A percentile compares a stretch with the other conserved stretches of the same genome.
Evolutionary conservation across 2,797 vertebrate genomes (phyloP).

Genomic region (Craterocephalus amniculus): DNA sequence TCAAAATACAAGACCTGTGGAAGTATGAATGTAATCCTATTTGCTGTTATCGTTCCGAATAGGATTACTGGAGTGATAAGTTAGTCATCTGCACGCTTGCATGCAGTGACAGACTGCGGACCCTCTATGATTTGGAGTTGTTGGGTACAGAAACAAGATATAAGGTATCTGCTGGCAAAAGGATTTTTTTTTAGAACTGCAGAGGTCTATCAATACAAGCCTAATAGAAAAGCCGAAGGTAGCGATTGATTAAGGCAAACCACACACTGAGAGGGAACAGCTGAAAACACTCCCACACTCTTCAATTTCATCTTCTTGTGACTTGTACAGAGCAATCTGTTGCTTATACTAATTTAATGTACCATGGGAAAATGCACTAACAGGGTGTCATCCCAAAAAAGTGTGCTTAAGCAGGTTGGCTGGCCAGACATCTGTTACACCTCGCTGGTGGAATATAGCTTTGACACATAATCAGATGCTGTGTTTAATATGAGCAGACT

Average conservation of each 20-base stretch:
- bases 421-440: slow-evolving; percentile 76
- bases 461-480: slow-evolving; percentile 71
- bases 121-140: slow-evolving; percentile 36
- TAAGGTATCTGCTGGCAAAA: slow-evolving; percentile 39
- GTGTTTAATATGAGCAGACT: slow-evolving; percentile 67
- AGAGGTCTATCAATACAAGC: slow-evolving; percentile 21
- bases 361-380: slow-evolving; percentile 58
- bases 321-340: slow-evolving; percentile 55
- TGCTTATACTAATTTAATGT: slow-evolving; percentile 46
- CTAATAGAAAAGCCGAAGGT: slow-evolving; percentile 48
- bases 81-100: slow-evolving; percentile 61
- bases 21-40: slow-evolving; percentile 70
- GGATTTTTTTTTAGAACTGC: slow-evolving; percentile 23
- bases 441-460: slow-evolving; percentile 67
- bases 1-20: slow-evolving; percentile 54
- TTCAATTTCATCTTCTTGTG: slow-evolving; percentile 51
- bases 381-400: slow-evolving; percentile 65
- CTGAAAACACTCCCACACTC: slow-evolving; percentile 37
- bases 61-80: slow-evolving; percentile 70
- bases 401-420: slow-evolving; percentile 71
- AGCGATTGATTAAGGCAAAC: slow-evolving; percentile 47
- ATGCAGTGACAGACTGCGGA: slow-evolving; percentile 53
- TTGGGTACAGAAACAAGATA: slow-evolving; percentile 31
- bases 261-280: slow-evolving; percentile 38
- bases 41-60: slow-evolving; percentile 73